Percentiles rank a stretch among this genome's conserved stretches.
These are phyloP conservation scores for Clarias fuscus DNA, from an alignment of 2,797 vertebrate genomes.

Conservation along the genomic window DNA sequence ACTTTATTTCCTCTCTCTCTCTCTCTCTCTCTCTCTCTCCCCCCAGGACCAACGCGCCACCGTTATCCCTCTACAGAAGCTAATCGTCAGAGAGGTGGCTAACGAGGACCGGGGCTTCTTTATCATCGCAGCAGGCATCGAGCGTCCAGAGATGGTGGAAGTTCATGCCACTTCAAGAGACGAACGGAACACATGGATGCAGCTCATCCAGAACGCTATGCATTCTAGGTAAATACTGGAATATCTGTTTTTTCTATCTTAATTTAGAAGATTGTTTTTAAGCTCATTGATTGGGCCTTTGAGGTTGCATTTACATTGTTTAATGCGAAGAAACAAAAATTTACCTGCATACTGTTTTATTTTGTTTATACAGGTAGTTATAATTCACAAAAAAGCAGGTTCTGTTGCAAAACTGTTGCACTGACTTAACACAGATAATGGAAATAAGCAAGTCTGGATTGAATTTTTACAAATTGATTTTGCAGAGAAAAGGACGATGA, in stretches of 20 bases:
- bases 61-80: constrained; percentile 93
- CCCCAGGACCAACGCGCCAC: constrained; percentile 92
- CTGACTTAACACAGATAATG: not conserved
- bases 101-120: constrained; percentile 96
- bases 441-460: not conserved
- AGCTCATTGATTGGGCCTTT: not conserved
- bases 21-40: constrained; percentile 27
- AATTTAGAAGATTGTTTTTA: not conserved
- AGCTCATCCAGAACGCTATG: constrained; percentile 88
- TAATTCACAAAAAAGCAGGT: not conserved
- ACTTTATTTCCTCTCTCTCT: constrained; percentile 24
- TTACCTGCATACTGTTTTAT: not conserved
- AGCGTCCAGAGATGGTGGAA: constrained; percentile 94
- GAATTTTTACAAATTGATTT: too few relatives aligned
- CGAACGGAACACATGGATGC: constrained; percentile 93
- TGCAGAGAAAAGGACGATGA: constrained; percentile 93
- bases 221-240: constrained; percentile 83
- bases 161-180: constrained; percentile 89
- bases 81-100: constrained; percentile 94
- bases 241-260: not conserved
- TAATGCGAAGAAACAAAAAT: not conserved
- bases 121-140: constrained; percentile 88
- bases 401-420: not conserved
- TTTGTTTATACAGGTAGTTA: not conserved
- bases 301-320: not conserved